Evolutionary conservation across 2,888 invertebrate species (phyloP).

Genomic region (Oscheius sp.): DNA sequence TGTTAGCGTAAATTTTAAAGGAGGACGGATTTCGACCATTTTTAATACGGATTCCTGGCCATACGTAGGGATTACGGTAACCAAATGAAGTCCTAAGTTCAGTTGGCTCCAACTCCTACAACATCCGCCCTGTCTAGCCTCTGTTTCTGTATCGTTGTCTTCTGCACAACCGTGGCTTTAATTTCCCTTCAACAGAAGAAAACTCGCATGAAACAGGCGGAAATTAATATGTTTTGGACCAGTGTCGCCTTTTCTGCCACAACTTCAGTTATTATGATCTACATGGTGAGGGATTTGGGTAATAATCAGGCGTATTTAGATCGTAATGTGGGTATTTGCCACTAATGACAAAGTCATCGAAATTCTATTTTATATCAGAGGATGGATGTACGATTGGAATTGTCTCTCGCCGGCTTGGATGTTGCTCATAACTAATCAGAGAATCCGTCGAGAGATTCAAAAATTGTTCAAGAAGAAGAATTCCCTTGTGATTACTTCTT

Average conservation of each 20-base stretch:
- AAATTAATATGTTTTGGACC: constrained; percentile 21
- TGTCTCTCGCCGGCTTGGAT: constrained; percentile 28
- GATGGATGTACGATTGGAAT: constrained; percentile 20
- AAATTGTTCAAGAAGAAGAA: not conserved
- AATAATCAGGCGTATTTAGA: not conserved
- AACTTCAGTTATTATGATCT: constrained; percentile 14
- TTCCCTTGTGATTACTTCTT: not conserved
- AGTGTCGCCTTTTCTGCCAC: constrained; percentile 4
- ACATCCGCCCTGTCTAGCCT: not conserved
- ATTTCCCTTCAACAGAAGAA: not conserved
- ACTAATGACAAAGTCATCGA: not conserved
- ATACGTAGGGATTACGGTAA: not conserved
- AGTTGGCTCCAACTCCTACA: not conserved
- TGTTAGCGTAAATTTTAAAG: constrained; percentile 9
- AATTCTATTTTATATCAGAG: not conserved
- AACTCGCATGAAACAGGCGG: not conserved
- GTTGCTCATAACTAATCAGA: constrained; percentile 4
- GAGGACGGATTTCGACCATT: constrained; percentile 18
- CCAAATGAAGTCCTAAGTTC: not conserved
- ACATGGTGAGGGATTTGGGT: not conserved
- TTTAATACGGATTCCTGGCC: not conserved
- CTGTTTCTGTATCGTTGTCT: not conserved
- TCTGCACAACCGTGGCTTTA: constrained; percentile 3
- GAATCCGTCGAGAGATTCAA: not conserved
- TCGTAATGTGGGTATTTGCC: not conserved